Evolutionary conservation across 92 coral and sea anemone genomes (phyloP).

Genomic region (Bergia sp.): DNA sequence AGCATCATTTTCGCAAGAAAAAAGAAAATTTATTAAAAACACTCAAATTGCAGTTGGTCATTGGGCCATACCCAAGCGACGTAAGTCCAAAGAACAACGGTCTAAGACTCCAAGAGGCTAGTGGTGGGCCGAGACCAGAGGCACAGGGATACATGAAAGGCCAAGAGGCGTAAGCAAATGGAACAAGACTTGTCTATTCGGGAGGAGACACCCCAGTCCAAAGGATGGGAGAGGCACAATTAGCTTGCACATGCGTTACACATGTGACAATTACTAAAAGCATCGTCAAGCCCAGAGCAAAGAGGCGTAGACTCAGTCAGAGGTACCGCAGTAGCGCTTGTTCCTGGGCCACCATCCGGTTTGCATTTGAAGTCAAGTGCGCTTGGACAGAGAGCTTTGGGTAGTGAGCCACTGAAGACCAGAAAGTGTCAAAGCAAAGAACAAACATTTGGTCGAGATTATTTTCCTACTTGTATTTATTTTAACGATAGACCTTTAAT

Average conservation of each 20-base stretch:
- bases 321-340: slow-evolving; percentile 11
- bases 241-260: too few species aligned
- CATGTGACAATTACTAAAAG: too few species aligned
- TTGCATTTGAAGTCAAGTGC: background rate
- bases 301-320: background rate
- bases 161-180: too few species aligned
- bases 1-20: too few species aligned
- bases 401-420: slow-evolving; percentile 8
- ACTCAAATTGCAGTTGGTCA: background rate
- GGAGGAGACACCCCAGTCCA: too few species aligned
- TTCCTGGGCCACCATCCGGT: background rate
- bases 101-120: background rate
- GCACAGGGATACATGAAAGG: too few species aligned
- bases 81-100: background rate
- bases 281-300: background rate
- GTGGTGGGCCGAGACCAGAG: too few species aligned
- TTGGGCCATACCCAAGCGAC: background rate
- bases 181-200: too few species aligned
- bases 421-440: background rate
- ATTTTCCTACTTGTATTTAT: background rate
- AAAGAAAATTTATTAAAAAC: too few species aligned
- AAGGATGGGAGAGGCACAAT: too few species aligned
- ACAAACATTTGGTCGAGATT: background rate
- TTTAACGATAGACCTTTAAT: too few species aligned
- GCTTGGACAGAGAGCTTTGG: slow-evolving; percentile 1